Percentiles rank a stretch among this genome's conserved stretches.
phyloP scores from a whole-genome alignment of 2,113 vertebrate genomes.

The Parotia lawesii region DNA sequence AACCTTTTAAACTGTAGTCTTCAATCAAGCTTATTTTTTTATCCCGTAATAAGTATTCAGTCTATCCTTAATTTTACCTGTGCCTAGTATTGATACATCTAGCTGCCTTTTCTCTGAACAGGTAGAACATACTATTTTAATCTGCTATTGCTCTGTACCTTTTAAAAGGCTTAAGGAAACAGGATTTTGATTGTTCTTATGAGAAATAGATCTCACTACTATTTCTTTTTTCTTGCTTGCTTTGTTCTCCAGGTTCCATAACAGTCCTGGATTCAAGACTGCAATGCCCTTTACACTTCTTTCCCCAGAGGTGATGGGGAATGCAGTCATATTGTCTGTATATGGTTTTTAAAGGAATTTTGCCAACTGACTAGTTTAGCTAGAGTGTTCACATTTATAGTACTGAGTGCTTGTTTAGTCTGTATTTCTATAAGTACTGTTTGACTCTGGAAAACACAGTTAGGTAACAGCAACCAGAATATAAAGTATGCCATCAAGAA shows the following conservation, averaged over 20 bases:
- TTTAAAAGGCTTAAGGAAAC: not conserved
- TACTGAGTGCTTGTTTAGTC: not conserved
- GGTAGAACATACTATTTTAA: not conserved
- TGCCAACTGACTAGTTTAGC: not conserved
- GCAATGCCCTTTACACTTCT: not conserved
- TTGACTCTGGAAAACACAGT: not conserved
- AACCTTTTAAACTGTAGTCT: not conserved
- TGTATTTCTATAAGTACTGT: not conserved
- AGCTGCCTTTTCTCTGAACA: not conserved
- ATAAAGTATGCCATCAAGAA: not conserved
- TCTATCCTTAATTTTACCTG: not conserved
- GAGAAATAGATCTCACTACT: not conserved
- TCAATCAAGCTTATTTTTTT: not conserved
- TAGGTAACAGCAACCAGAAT: not conserved
- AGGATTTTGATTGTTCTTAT: not conserved
- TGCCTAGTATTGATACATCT: not conserved
- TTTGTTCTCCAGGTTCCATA: not conserved
- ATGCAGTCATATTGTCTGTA: not conserved
- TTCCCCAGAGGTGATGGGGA: not conserved
- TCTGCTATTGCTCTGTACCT: not conserved
- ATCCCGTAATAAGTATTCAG: not conserved
- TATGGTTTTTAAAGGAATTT: not conserved
- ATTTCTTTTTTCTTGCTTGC: not conserved
- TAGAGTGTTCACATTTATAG: not conserved
- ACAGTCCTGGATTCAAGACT: not conserved